These are phyloP conservation scores for Cheilosia pagana DNA, from an alignment of 2,888 invertebrate species.

Conservation along the genomic window DNA sequence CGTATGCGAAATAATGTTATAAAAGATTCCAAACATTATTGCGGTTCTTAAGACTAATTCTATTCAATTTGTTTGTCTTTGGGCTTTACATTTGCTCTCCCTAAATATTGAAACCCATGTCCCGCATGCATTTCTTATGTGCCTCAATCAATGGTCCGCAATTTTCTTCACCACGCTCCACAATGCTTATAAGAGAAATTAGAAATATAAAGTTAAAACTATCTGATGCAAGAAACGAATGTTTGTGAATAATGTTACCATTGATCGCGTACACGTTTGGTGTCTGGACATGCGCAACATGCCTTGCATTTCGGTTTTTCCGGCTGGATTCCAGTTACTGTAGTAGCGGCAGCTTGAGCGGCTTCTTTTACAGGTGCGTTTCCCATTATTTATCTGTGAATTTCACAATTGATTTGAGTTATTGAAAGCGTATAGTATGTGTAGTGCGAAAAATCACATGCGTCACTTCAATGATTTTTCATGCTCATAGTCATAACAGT, in stretches of 20 bases:
- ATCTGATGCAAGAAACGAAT: slow-evolving; percentile 6
- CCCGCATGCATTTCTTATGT: slow-evolving; percentile 98
- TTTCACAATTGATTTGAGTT: background rate
- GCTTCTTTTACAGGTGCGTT: slow-evolving; percentile 85
- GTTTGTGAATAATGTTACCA: slow-evolving; percentile 87
- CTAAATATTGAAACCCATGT: slow-evolving; percentile 97
- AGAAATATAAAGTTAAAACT: background rate
- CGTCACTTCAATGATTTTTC: background rate
- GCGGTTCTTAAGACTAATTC: slow-evolving; percentile 23
- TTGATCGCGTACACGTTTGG: slow-evolving; percentile 93
- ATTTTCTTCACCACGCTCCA: slow-evolving; percentile 95
- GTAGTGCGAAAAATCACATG: background rate
- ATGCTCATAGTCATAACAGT: background rate
- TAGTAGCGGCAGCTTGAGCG: slow-evolving; percentile 81
- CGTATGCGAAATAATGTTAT: background rate
- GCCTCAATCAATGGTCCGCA: slow-evolving; percentile 96
- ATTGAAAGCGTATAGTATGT: background rate
- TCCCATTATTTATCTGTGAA: slow-evolving; percentile 83
- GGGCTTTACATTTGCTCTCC: background rate
- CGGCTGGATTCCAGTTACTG: slow-evolving; percentile 80
- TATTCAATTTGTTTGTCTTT: background rate
- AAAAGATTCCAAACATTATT: slow-evolving; percentile 14
- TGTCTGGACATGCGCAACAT: slow-evolving; percentile 99
- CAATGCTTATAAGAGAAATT: slow-evolving; percentile 88
- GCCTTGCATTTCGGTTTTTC: slow-evolving; percentile 93